phyloP scores from a whole-genome alignment of 2,888 invertebrate genomes.

The Bimastos eiseni region DNA sequence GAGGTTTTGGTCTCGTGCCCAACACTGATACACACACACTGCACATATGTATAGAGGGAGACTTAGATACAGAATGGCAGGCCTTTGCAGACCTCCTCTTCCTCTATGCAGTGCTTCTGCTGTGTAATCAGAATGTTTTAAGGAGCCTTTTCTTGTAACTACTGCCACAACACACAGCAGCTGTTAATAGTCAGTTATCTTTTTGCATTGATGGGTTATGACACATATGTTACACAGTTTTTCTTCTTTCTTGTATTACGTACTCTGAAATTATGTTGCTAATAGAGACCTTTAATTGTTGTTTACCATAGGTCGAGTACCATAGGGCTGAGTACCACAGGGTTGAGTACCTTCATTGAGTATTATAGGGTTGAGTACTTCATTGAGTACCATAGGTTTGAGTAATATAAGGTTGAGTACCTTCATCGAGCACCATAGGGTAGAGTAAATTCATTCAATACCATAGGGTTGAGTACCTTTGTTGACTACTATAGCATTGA shows the following conservation, averaged over 20 bases:
- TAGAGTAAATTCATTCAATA: no score
- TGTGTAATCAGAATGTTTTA: background rate
- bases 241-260: background rate
- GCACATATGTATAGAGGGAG: background rate
- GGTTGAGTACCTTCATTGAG: no score
- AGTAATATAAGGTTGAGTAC: no score
- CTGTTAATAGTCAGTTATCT: background rate
- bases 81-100: background rate
- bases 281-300: constrained; percentile 1
- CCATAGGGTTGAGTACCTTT: no score
- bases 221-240: background rate
- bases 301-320: background rate
- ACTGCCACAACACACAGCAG: background rate
- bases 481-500: no score
- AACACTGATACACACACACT: background rate
- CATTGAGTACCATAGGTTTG: no score
- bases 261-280: background rate
- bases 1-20: no score
- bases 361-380: no score
- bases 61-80: background rate
- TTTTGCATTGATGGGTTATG: background rate
- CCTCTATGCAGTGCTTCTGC: no score
- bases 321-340: no score
- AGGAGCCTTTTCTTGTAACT: background rate
- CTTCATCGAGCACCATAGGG: no score